These are phyloP conservation scores for Prosopocoilus inquinatus DNA, from an alignment of 2,888 invertebrate species.

Conservation along the genomic window DNA sequence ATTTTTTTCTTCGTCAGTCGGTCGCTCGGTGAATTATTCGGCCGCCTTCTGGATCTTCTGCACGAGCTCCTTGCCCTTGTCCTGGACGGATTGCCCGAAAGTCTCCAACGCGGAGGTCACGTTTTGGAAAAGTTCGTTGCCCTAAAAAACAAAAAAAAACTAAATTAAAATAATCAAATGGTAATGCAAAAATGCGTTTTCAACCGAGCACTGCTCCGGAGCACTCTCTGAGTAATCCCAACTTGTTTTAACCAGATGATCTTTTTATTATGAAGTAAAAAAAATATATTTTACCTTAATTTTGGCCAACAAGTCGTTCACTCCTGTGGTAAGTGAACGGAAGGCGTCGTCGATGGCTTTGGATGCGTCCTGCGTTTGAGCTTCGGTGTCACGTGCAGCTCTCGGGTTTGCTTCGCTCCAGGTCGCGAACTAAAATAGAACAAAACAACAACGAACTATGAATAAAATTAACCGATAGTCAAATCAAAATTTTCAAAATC, in stretches of 20 bases:
- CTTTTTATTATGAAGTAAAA: no score
- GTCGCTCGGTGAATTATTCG: not conserved
- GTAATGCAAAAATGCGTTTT: no score
- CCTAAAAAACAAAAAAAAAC: slow-evolving; percentile 12
- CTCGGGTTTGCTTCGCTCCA: not conserved
- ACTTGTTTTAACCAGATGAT: no score
- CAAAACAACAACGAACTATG: no score
- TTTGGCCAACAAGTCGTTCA: slow-evolving; percentile 18
- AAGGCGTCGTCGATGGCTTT: slow-evolving; percentile 16
- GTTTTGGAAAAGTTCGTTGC: slow-evolving; percentile 22
- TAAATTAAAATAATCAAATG: no score
- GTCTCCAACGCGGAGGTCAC: slow-evolving; percentile 19
- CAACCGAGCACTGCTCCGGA: no score
- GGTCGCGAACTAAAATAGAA: slow-evolving; percentile 3
- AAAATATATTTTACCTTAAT: slow-evolving; percentile 14
- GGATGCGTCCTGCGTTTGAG: slow-evolving; percentile 4
- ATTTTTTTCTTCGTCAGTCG: not conserved
- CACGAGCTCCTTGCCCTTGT: slow-evolving; percentile 17
- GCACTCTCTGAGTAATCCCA: no score
- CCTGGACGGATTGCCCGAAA: slow-evolving; percentile 20
- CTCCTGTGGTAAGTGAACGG: slow-evolving; percentile 9
- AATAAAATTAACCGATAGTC: no score
- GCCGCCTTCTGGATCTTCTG: slow-evolving; percentile 19
- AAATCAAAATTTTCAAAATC: no score
- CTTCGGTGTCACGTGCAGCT: not conserved